Evolutionary conservation across 2,797 vertebrate genomes (phyloP).

Genomic region (Falco biarmicus): DNA sequence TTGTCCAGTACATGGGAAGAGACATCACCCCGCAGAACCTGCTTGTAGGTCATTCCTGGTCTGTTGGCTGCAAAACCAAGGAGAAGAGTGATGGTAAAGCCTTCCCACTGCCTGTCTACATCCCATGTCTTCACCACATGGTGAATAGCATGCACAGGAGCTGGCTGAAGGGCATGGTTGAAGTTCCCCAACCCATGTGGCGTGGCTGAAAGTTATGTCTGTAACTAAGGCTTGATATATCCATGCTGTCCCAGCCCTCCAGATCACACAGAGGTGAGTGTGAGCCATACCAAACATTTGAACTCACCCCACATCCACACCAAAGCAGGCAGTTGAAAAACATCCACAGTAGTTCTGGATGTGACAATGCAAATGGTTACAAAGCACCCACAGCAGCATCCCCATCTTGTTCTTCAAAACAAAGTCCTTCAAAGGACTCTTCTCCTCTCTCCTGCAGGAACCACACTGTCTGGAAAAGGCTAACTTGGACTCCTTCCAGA

Average conservation of each 20-base stretch:
- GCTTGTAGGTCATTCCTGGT: slow-evolving; percentile 82
- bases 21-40: slow-evolving; percentile 78
- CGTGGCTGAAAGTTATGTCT: neutral
- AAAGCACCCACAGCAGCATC: neutral
- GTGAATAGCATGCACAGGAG: neutral
- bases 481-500: neutral
- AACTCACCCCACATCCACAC: neutral
- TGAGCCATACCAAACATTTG: neutral
- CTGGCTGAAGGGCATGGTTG: neutral
- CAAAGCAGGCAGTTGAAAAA: neutral
- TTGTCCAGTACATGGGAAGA: slow-evolving; percentile 86
- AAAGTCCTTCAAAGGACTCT: neutral
- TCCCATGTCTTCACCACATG: neutral
- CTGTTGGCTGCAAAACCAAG: slow-evolving; percentile 76
- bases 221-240: neutral
- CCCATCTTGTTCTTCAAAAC: neutral
- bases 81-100: neutral
- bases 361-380: neutral
- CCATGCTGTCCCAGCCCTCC: neutral
- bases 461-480: neutral
- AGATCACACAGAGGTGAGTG: neutral
- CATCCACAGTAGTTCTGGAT: neutral
- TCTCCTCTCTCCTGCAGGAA: neutral
- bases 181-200: neutral
- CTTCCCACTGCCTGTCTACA: neutral